Evolutionary conservation across 2,888 invertebrate genomes (phyloP), one percentile per base, ranked within the genome.

Genomic region (Drosophila neutralis): DNA sequence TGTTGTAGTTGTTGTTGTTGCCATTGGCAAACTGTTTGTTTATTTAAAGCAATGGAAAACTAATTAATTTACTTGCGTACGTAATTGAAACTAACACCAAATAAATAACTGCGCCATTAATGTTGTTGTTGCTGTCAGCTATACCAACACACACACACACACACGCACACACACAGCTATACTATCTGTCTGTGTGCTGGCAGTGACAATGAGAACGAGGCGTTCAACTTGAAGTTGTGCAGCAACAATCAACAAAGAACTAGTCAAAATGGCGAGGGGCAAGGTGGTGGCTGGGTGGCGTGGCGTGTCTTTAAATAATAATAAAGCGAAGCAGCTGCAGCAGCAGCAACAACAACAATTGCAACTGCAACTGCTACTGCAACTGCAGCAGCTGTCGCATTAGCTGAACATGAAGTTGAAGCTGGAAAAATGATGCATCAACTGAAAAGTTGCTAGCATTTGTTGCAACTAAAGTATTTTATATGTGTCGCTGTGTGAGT

Each of bases 31-130:
- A 70, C 70, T 90, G 76, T 83, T 90, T 87, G 87, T 90, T 90
- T 88, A 86, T 90, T 87, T 83, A 89, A 87, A 81, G 82, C 83
- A 80, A 86, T 82, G 83, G 89, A 76, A 89, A 87, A 82, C 87
- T 84, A 87, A 87, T 90, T 87, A 87, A 87, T 87, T 87, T 89
- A 90, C 89, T 89, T 83, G 74, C 82, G 87, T 83, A 72, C 80
- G 82, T 80, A 87, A 87, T 90, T 87, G 84, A 87, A 87, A 90
- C 87, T 82, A 82, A 82, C 82, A 80, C 75, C 84, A 75, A 77
- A 74, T 76, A 90, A 90, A 90, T 77, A 87, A 90, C 83, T 76
- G 74, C 71, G 69, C 76, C 72, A 45, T 10, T 59, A 51, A 36
- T 54, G 29, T 40, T 36, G 56, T 51, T 68, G 63, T 53, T 63